These are phyloP conservation scores for Anguilla anguilla DNA, from an alignment of 2,797 vertebrate species.

Conservation along the genomic window DNA sequence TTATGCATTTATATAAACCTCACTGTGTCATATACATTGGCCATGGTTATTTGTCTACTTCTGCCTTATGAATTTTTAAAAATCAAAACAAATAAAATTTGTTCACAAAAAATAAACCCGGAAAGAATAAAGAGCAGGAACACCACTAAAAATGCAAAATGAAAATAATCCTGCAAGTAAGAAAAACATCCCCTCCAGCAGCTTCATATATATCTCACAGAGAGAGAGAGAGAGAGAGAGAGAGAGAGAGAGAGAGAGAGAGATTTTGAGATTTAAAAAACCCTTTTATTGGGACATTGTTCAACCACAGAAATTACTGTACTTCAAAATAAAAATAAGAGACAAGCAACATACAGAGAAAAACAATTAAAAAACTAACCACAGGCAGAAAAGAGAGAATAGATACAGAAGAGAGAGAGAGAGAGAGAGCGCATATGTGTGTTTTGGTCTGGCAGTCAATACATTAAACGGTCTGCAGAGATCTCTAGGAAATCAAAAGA, in stretches of 20 bases:
- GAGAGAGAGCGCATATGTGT: too few species aligned
- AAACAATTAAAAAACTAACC: too few species aligned
- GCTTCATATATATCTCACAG: not conserved
- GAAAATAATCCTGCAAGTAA: not conserved
- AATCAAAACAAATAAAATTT: not conserved
- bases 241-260: too few species aligned
- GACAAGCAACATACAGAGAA: too few species aligned
- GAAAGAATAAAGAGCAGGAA: conserved; percentile 4
- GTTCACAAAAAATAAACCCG: not conserved
- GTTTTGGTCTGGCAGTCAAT: too few species aligned
- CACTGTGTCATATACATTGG: not conserved
- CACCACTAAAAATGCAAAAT: not conserved
- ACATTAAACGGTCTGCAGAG: not conserved
- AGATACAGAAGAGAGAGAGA: not conserved
- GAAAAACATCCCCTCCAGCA: not conserved
- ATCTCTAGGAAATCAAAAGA: not conserved
- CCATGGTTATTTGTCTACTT: not conserved
- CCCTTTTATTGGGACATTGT: too few species aligned
- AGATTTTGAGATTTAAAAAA: too few species aligned
- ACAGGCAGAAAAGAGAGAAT: too few species aligned
- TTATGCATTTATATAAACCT: too few species aligned
- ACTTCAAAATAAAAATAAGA: too few species aligned
- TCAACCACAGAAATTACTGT: too few species aligned
- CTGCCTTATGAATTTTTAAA: not conserved
- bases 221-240: not conserved